Evolutionary conservation across 2,113 vertebrate genomes (phyloP), one percentile per base, ranked within the genome.

Genomic region (Camelus bactrianus): DNA sequence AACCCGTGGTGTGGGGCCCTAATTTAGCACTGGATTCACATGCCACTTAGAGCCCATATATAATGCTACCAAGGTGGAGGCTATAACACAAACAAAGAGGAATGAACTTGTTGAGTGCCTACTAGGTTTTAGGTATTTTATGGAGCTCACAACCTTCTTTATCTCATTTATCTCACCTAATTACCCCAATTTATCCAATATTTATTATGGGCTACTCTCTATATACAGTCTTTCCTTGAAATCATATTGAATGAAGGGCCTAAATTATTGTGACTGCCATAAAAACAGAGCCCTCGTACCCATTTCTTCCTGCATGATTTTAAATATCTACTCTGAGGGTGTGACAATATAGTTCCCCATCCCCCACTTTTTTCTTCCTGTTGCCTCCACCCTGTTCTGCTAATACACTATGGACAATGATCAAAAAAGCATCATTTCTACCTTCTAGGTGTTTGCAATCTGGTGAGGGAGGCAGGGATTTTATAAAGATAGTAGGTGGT

Each of bases 101-200:
- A 93, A 76, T 70, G 64, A 50, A 19, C 22, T 83, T 86, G 46
- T 58, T 42, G 83, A 84, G 60, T 52, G 16, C 50, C 22, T 62
- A 8, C 70, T 75, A 16, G 20, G 48, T 69, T 88, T 96, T 70
- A 35, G 70, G 12, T 52, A 28, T 30, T 86, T 3, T 72, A 19
- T 54, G 48, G 15, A 26, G 64, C 19, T 89, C 15, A 46, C 1
- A 2, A 42, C 54, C 14, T 58, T 58, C 5, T 15, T 64, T 65
- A n/a, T 73, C 24, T 94, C 42, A 69, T 20, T 96, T 91, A 56
- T 48, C 32, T 88, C 52, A 87, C n/a, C 30, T 67, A 77, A 32
- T 87, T 73, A 67, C 5, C 46, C 46, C 46, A 83, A 69, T 52
- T 69, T 94, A 81, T 75, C 95, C 87, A 77, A 30, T 95, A 32